Conservation (phyloP, 2,888 invertebrate species). For the Caenorhabditis becei region DNA sequence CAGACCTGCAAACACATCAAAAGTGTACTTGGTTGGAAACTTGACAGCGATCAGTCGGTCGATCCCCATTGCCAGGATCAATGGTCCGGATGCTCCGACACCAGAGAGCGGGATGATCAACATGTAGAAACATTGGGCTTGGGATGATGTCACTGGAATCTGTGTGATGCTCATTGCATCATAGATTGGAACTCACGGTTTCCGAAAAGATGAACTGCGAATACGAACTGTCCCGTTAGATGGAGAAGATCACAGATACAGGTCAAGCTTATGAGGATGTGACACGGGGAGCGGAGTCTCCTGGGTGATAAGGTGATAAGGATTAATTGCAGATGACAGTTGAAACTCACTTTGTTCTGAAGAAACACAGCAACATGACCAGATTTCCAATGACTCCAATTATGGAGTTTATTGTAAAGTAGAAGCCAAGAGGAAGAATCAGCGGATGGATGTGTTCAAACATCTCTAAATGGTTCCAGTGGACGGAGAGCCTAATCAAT, state of each 20-base stretch:
- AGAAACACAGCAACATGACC: constrained; percentile 52
- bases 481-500: background rate
- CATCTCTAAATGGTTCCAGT: constrained; percentile 27
- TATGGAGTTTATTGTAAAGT: constrained; percentile 49
- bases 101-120: constrained; percentile 56
- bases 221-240: constrained; percentile 61
- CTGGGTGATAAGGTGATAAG: constrained; percentile 11
- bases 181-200: constrained; percentile 16
- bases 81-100: constrained; percentile 52
- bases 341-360: constrained; percentile 47
- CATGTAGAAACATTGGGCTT: constrained; percentile 59
- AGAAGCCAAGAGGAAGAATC: constrained; percentile 63
- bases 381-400: constrained; percentile 61
- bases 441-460: constrained; percentile 59
- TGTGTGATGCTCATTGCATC: too few species aligned
- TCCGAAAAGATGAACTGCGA: constrained; percentile 57
- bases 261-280: constrained; percentile 58
- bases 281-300: constrained; percentile 61
- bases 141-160: constrained; percentile 51
- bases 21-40: constrained; percentile 54
- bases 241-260: constrained; percentile 59
- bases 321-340: too few species aligned
- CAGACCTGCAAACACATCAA: background rate
- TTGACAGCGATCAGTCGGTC: constrained; percentile 64
- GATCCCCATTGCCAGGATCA: constrained; percentile 60